Conservation (phyloP, 2,888 invertebrate genomes). For the Caenorhabditis angaria region DNA sequence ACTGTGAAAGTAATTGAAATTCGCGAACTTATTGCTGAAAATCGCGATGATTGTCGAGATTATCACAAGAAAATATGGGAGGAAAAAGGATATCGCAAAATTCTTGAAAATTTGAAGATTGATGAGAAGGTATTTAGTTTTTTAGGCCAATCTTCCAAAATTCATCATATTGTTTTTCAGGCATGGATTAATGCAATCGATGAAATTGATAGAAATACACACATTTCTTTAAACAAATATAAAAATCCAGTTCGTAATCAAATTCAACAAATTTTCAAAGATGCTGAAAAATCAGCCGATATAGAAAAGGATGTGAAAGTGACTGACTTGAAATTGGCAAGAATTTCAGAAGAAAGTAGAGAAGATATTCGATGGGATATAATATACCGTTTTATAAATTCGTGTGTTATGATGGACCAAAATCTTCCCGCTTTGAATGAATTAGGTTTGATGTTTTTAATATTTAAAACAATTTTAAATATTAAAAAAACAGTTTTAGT, state of each 20-base stretch:
- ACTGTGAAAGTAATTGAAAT: conserved; percentile 44
- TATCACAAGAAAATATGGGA: conserved; percentile 28
- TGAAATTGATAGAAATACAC: conserved; percentile 18
- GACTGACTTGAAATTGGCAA: conserved; percentile 11
- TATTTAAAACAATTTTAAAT: background rate
- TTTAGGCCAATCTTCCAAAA: background rate
- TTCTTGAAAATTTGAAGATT: conserved; percentile 10
- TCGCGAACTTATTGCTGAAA: conserved; percentile 38
- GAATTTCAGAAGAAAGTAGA: conserved; percentile 1
- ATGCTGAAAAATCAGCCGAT: background rate
- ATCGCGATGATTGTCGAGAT: conserved; percentile 21
- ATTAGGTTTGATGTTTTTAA: conserved; percentile 15
- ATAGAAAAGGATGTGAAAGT: conserved; percentile 6
- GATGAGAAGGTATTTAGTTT: background rate
- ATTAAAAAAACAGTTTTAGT: background rate
- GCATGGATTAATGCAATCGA: conserved; percentile 16
- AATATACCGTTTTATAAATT: conserved; percentile 31
- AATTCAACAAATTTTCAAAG: conserved; percentile 2
- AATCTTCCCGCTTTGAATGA: conserved; percentile 37
- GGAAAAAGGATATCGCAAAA: conserved; percentile 23
- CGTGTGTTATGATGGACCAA: conserved; percentile 9
- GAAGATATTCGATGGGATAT: conserved; percentile 26
- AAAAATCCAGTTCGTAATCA: conserved; percentile 18
- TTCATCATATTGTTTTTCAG: background rate
- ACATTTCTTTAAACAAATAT: conserved; percentile 10